Base-by-base conservation (phyloP, 2,797 vertebrate species). In the Naso thynnoides region DNA sequence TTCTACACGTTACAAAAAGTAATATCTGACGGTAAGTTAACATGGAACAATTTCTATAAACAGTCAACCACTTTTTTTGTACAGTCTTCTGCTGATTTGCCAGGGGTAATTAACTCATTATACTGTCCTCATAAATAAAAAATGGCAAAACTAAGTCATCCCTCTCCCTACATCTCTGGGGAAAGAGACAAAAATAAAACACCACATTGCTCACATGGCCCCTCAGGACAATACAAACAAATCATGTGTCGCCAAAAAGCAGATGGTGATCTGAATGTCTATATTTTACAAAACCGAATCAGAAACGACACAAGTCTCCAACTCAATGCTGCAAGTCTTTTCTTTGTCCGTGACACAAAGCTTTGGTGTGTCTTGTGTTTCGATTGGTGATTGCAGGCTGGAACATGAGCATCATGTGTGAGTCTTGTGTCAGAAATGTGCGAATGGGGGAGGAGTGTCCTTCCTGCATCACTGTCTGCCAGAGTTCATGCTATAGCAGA, bases 401-500 rank as follows among this genome's bases (percentile, higher is more conserved):
- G 44, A 48, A 74, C 61, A 61, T 15, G 33, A 74, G 29, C 61
- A 65, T 81, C 74, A 73, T 60, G 65, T 55, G 47, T 4, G 3
- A 53, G 49, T 38, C 57, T 59, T 21, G 13, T 56, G 53, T 81
- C 54, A 44, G 53, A 69, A 68, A 55, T 45, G 62, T 57, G 62
- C 2, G 5, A 15, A 26, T 54, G 13, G 62, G 55, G 68, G 59
- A 31, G 44, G 57, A 55, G 47, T 1, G 49, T 42, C 24, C 70
- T 33, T 44, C 26, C 47, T 57, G 52, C 54, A 62, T 82, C 61
- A 39, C 33, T 74, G 63, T 66, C 57, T 29, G 38, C 24, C 60
- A 65, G 73, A 62, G 76, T 54, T 86, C 64, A 79, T 24, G 68
- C 64, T 29, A 29, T 57, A 54, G 79, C 81, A 89, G 83, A 87